These are phyloP conservation scores for Chironomus tentans DNA, from an alignment of 2,888 invertebrate species.

Conservation along the genomic window DNA sequence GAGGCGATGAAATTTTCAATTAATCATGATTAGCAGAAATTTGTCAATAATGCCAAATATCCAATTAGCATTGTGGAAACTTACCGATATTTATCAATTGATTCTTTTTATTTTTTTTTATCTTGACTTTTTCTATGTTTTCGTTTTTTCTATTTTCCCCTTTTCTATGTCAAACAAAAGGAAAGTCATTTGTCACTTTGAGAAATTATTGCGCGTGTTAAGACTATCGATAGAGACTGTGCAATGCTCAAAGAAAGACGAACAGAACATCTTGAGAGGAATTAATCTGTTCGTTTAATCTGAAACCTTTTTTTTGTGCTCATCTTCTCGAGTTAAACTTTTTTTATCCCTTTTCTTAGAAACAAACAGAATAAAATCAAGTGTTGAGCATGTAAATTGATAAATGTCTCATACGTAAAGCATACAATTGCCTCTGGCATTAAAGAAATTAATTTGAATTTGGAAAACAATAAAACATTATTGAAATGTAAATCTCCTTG, in stretches of 20 bases:
- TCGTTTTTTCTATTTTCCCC: neutral
- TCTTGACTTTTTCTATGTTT: neutral
- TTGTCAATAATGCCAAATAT: neutral
- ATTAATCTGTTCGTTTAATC: neutral
- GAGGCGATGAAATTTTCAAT: neutral
- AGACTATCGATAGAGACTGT: neutral
- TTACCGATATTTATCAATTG: constrained; percentile 2
- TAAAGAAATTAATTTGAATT: too few species aligned
- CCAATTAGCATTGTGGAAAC: neutral
- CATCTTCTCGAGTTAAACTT: neutral
- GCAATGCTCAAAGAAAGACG: neutral
- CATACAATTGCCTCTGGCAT: too few species aligned
- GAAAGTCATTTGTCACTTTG: neutral
- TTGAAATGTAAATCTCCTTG: too few species aligned
- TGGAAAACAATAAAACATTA: too few species aligned
- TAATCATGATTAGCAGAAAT: constrained; percentile 5
- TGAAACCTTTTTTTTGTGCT: neutral
- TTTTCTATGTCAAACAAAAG: neutral
- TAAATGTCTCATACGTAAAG: too few species aligned
- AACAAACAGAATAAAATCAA: too few species aligned
- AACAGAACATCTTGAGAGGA: neutral
- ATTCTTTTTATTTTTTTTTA: neutral
- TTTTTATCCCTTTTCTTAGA: neutral
- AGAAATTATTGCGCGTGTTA: neutral
- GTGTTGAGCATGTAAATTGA: too few species aligned